Conservation (phyloP, 1,140 invertebrate species). For the Atta cephalotes region DNA sequence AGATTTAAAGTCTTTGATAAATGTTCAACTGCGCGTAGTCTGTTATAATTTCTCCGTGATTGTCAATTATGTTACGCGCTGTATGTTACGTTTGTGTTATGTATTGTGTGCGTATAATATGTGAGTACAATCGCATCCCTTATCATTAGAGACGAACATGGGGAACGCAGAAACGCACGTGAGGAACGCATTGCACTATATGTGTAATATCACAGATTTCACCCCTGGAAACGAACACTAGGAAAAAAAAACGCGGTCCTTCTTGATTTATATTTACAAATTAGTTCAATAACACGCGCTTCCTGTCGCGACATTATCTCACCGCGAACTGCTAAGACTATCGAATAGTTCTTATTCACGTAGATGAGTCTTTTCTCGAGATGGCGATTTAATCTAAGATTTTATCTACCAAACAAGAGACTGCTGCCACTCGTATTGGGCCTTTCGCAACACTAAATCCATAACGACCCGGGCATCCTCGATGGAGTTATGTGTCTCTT, state of each 20-base stretch:
- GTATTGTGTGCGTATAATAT: slow-evolving; percentile 6
- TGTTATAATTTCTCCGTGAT: neutral
- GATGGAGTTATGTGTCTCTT: slow-evolving; percentile 91
- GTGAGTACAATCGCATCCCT: slow-evolving; percentile 3
- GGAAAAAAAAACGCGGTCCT: neutral
- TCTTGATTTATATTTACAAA: neutral
- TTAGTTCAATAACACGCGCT: neutral
- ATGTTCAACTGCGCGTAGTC: neutral
- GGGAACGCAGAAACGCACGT: neutral
- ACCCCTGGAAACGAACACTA: slow-evolving; percentile 13
- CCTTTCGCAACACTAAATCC: slow-evolving; percentile 92
- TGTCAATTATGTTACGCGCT: neutral
- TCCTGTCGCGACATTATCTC: neutral
- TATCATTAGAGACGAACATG: neutral
- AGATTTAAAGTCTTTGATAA: neutral
- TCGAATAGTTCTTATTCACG: neutral
- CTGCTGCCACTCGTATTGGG: slow-evolving; percentile 85
- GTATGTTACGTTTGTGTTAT: slow-evolving; percentile 17
- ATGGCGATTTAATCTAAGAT: slow-evolving; percentile 77
- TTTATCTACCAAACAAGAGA: neutral
- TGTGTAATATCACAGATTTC: slow-evolving; percentile 32
- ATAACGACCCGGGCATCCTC: slow-evolving; percentile 95
- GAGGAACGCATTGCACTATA: slow-evolving; percentile 23
- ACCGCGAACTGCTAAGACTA: neutral
- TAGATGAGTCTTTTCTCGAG: neutral